Evolutionary conservation across 2,888 invertebrate genomes (phyloP).

Genomic region (Orchesella flavescens): DNA sequence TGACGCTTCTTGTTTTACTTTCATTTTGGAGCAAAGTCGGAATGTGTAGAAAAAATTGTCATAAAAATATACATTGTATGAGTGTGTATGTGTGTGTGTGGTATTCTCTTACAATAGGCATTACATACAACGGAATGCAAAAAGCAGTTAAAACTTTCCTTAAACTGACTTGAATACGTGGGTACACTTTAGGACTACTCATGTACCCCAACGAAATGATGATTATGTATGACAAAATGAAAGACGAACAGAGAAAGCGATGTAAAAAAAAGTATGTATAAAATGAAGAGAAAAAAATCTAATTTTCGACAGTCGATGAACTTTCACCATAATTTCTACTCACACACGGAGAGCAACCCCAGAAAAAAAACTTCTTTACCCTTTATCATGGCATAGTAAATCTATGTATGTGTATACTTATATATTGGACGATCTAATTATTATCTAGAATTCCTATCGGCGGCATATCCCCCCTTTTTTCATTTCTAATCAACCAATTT

Average conservation of each 20-base stretch:
- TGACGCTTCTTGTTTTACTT: too few species aligned
- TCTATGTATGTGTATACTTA: not conserved
- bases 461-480: conserved; percentile 22
- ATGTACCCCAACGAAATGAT: too few species aligned
- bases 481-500: conserved; percentile 63
- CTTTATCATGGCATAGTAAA: not conserved
- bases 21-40: too few species aligned
- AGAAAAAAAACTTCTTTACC: conserved; percentile 3
- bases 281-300: conserved; percentile 53
- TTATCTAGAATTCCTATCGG: conserved; percentile 56
- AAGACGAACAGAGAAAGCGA: conserved; percentile 11
- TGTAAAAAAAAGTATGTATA: conserved; percentile 13
- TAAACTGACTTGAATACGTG: too few species aligned
- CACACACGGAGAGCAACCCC: not conserved
- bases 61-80: too few species aligned
- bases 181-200: too few species aligned
- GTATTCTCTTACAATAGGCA: too few species aligned
- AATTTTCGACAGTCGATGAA: conserved; percentile 53
- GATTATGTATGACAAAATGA: not conserved
- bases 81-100: too few species aligned
- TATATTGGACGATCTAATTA: conserved; percentile 56
- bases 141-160: too few species aligned
- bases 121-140: too few species aligned
- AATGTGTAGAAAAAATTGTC: too few species aligned
- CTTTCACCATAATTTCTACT: conserved; percentile 48